Base-by-base conservation (phyloP, 2,888 invertebrate genomes). In the Campoletis raptor region DNA sequence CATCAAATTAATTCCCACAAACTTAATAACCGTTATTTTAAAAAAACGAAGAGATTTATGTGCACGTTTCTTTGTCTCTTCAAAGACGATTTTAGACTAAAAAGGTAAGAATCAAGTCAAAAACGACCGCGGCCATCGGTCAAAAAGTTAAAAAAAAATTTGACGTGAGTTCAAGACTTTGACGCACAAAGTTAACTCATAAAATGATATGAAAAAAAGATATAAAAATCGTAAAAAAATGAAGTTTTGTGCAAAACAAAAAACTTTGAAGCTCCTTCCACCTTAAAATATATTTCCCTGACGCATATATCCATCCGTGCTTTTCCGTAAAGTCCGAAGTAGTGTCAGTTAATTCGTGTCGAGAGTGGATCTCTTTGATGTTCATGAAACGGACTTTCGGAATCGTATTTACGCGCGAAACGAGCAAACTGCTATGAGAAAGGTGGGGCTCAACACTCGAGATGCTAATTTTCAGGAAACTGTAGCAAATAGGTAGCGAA, bases 341-440 rank as follows among this genome's bases (percentile, higher is more conserved):
- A 81, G 81, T 76, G 85, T 81, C 83, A 86, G 83, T 88, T 90
- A 89, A 90, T 90, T 89, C 87, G 88, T 77, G 79, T 76, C 84
- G 67, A 78, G 54, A 80, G 52, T 40, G 77, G 36, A 81, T 89
- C 83, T 81, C 91, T 91, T 91, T 91, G 90, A 91, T 90, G 89
- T 90, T 87, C 85, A 70, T 37, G 81, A 88, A 85, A 85, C 87
- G 87, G 88, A 90, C 90, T 91, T 89, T 90, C 88, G 85, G 85
- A 91, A 87, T 90, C 81, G 89, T 90, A 91, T 91, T 90, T 90
- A 88, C 90, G 89, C 81, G 83, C 66, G 66, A 21, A 54, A 30
- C 18, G 85, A 45, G 21, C 6, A 15, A 24, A 40, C 37, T 24
- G 77, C 66, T 52, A 48, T 57, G 54, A 21, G 72, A 5, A 12